Evolutionary conservation across 2,113 vertebrate species (phyloP).

Genomic region (Silurus glanis): DNA sequence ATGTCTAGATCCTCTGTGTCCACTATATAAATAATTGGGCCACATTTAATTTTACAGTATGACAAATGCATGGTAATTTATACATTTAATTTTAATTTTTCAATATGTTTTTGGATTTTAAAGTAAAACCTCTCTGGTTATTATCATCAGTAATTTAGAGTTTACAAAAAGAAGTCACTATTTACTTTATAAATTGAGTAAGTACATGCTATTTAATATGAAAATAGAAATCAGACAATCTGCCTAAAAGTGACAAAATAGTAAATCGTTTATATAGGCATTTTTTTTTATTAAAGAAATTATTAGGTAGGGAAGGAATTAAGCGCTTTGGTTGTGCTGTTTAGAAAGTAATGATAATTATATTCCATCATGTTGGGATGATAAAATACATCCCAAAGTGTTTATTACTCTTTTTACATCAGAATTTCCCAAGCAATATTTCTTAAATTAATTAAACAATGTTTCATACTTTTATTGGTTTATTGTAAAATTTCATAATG

Average conservation of each 20-base stretch:
- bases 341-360: neutral
- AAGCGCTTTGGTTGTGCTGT: neutral
- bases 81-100: neutral
- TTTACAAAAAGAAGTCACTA: neutral
- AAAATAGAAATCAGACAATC: neutral
- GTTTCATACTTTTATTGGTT: neutral
- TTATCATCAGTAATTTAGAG: neutral
- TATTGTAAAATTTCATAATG: neutral
- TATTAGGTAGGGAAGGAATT: neutral
- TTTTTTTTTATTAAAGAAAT: neutral
- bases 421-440: too few relatives aligned
- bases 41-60: neutral
- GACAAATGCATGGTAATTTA: neutral
- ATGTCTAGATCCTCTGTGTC: neutral
- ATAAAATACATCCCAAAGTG: neutral
- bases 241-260: neutral
- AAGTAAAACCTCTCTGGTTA: neutral
- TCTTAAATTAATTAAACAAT: too few relatives aligned
- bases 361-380: neutral
- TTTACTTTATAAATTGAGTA: neutral
- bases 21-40: neutral
- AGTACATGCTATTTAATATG: neutral
- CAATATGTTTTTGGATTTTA: neutral
- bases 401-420: too few relatives aligned
- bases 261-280: neutral